Evolutionary conservation across 2,888 invertebrate species (phyloP), one percentile per base, ranked within the genome.

Genomic region (Himalopsyche anomala): DNA sequence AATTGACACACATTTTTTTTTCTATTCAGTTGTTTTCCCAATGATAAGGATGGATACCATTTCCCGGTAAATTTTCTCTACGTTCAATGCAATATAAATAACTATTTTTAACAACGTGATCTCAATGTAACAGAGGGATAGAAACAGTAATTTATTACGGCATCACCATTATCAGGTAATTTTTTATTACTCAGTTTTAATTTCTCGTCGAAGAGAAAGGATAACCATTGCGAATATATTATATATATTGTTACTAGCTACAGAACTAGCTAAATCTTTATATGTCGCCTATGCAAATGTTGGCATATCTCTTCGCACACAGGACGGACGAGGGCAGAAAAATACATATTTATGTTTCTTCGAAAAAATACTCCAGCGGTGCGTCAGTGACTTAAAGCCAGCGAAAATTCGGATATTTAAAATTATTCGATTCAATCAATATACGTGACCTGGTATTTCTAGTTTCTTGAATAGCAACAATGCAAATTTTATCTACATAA

Each of bases 391-490:
- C 38, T 36, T 36, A 38, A 28, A 38, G 51, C 51, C 51, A 15
- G 15, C 51, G 51, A 74, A 74, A 36, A 74, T 74, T 74, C 36
- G 36, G 36, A 74, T 38, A 74, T 74, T 74, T 38, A 36, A 74
- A 74, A 36, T 36, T 74, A 74, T 36, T 74, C 74, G 36, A 74
- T 51, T 51, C 51, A 12, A 51, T 51, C 51, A 51, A 51, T 51
- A 51, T 74, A 74, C 74, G 74, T 74, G 74, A 74, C 74, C 74
- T 38, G 74, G 28, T 74, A 74, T 74, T 74, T 74, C 74, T 74
- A 36, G 74, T 74, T 74, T 74, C 19, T 74, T 36, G 28, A 28
- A 36, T 36, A 38, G 15, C 74, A 36, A 74, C 74, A 51, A 15
- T 51, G 51, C 51, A 15, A 15, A 45, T 51, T 51, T 51, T 8